These are phyloP conservation scores for Agrilus cyanescens DNA, from an alignment of 2,888 invertebrate species.

Conservation along the genomic window DNA sequence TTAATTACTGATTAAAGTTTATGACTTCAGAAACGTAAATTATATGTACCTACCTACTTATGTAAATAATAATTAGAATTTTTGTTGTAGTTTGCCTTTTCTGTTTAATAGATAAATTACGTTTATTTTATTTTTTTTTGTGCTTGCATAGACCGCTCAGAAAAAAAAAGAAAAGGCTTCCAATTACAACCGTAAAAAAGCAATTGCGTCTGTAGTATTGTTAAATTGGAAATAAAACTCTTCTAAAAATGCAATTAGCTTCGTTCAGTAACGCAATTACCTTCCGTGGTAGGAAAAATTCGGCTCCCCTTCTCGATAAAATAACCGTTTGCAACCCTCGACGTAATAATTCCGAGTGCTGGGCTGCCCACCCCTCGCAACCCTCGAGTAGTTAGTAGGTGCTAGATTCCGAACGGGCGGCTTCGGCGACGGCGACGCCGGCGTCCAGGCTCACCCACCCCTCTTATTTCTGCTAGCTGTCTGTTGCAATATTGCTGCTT, in stretches of 20 bases:
- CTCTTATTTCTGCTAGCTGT: conserved; percentile 17
- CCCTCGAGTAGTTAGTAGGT: too few relatives aligned
- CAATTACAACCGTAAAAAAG: neutral
- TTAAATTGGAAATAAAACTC: conserved; percentile 15
- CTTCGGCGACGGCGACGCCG: too few relatives aligned
- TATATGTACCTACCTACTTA: too few relatives aligned
- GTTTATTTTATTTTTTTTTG: neutral
- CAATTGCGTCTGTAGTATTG: neutral
- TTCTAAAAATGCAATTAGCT: conserved; percentile 36
- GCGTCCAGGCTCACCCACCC: conserved; percentile 7
- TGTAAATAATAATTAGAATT: too few relatives aligned
- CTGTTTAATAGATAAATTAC: neutral
- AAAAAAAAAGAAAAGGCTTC: conserved; percentile 2
- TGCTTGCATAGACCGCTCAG: conserved; percentile 1
- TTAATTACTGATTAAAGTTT: too few relatives aligned
- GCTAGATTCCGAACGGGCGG: too few relatives aligned
- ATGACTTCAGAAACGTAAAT: too few relatives aligned
- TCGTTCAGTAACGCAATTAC: conserved; percentile 33
- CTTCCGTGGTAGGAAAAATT: conserved; percentile 24
- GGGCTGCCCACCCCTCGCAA: too few relatives aligned
- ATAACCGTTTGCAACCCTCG: conserved; percentile 24
- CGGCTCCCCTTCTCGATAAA: conserved; percentile 24
- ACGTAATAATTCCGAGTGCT: conserved; percentile 11
- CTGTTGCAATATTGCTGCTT: conserved; percentile 30
- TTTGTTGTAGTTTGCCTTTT: too few relatives aligned